Percentiles rank a stretch among this genome's conserved stretches.
Conservation (phyloP, 2,888 invertebrate species). For the Ichneumoninae sp. region DNA sequence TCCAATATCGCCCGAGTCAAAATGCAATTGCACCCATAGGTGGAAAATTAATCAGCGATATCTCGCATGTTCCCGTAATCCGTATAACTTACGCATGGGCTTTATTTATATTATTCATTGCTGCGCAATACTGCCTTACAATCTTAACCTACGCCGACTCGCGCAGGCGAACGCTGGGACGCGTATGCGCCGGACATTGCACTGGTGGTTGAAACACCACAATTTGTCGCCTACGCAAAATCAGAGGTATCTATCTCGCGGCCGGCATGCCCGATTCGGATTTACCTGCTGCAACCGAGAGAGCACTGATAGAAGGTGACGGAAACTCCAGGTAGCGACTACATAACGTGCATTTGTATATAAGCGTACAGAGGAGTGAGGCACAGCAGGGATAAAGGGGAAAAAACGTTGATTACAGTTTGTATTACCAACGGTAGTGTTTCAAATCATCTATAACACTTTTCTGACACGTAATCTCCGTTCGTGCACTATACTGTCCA, state of each 20-base stretch:
- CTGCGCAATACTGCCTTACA: neutral
- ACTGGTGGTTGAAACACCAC: slow-evolving; percentile 22
- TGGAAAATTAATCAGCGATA: slow-evolving; percentile 64
- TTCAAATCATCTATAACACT: too few relatives aligned
- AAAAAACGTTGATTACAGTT: too few relatives aligned
- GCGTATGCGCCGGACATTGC: slow-evolving; percentile 28
- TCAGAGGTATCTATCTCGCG: neutral
- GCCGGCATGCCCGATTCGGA: neutral
- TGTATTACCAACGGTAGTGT: too few relatives aligned
- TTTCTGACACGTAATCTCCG: too few relatives aligned
- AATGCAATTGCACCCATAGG: slow-evolving; percentile 36
- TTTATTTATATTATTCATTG: slow-evolving; percentile 15
- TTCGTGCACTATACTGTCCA: too few relatives aligned
- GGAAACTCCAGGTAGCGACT: slow-evolving; percentile 2
- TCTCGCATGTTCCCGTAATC: slow-evolving; percentile 27
- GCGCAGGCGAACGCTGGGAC: slow-evolving; percentile 54
- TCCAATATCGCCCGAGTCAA: slow-evolving; percentile 34
- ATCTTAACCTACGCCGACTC: slow-evolving; percentile 45
- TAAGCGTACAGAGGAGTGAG: neutral
- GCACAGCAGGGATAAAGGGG: neutral
- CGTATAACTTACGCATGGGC: neutral
- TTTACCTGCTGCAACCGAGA: neutral
- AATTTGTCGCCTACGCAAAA: slow-evolving; percentile 49
- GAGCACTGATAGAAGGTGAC: slow-evolving; percentile 3
- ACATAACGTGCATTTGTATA: neutral